Evolutionary conservation across 2,113 vertebrate genomes (phyloP), one percentile per base, ranked within the genome.

Genomic region (Eulacestoma nigropectus): DNA sequence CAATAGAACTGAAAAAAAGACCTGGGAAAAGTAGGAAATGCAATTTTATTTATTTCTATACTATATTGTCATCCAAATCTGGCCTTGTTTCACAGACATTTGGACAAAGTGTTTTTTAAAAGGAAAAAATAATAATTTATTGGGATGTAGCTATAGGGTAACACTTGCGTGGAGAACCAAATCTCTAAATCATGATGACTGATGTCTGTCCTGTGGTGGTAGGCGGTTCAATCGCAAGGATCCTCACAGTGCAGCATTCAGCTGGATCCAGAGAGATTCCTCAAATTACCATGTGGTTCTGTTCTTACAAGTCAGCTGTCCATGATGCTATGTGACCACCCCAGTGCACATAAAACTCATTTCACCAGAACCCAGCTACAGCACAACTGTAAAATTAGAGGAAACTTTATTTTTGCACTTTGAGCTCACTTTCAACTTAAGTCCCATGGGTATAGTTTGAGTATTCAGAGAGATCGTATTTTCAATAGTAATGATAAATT

Each of bases 261-360:
- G 23, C 11, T 8, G 9, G 39, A 50, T 50, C 17, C 1, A 0
- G n/a, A 84, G 37, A 57, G 19, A 23, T 10, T 47, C n/a, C 37
- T 14, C 14, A 47, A 49, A 23, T 33, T 55, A 30, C 13, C 3
- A 17, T 64, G 62, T 73, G 50, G 3, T 13, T 59, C 39, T 49
- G 10, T 64, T 64, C 15, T 39, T 64, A 16, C 14, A 42, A 15
- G 35, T 39, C 50, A 70, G 11, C 16, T 79, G 42, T 37, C 17
- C 16, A 53, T 0, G 0, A 23, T 44, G 32, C 13, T 59, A 0
- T n/a, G 23, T n/a, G 39, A 16, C 6, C 27, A 44, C n/a, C 10
- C 17, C 56, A 64, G 26, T 6, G 7, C 20, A 16, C 2, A 16
- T 6, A 35, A 18, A 67, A 11, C 16, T 25, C 14, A 6, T 49